Base-by-base conservation (phyloP, 2,113 vertebrate genomes). In the Callocephalon fimbriatum region DNA sequence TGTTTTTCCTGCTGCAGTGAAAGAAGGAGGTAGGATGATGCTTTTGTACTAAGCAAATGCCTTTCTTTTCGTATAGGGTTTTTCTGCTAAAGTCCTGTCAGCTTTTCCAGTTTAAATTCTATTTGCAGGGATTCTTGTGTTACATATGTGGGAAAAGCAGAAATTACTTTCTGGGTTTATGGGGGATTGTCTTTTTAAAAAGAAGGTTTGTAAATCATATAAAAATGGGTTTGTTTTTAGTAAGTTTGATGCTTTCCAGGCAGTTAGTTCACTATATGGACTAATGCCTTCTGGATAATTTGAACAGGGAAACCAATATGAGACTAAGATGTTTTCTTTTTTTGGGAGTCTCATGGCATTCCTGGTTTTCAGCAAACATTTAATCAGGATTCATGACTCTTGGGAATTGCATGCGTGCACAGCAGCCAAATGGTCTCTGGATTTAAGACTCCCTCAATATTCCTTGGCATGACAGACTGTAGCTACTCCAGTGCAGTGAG, bases 311-410 rank as follows among this genome's bases (percentile, higher is more conserved):
- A 58, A 84, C 58, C 50, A 80, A 11, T 20, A 38, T 1, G 42
- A 77, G 82, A 11, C 37, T 44, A 56, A 75, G 89, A 18, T 74
- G 37, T 53, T 90, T 2, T 50, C 9, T 75, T 63, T 90, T 82
- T 37, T 2, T 3, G 7, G 51, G 31, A 73, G 25, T 81, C 72
- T 4, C 5, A 1, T 14, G 40, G 7, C 25, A 50, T 90, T 86
- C 42, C 72, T 92, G 82, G 74, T 80, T 88, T 77, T 51, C 95
- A 86, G 79, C 86, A 86, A 80, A 48, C 18, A 8, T 84, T 90
- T 44, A 15, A 51, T 59, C 42, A 83, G 90, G 62, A 83, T 86
- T 88, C 6, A 4, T 70, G 82, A 9, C 38, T 74, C 53, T 14
- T 62, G 93, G 2, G 15, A 65, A 32, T n/a, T 47, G 22, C 29